Conservation (phyloP, 2,113 vertebrate species). For the Poeciliopsis occidentalis region DNA sequence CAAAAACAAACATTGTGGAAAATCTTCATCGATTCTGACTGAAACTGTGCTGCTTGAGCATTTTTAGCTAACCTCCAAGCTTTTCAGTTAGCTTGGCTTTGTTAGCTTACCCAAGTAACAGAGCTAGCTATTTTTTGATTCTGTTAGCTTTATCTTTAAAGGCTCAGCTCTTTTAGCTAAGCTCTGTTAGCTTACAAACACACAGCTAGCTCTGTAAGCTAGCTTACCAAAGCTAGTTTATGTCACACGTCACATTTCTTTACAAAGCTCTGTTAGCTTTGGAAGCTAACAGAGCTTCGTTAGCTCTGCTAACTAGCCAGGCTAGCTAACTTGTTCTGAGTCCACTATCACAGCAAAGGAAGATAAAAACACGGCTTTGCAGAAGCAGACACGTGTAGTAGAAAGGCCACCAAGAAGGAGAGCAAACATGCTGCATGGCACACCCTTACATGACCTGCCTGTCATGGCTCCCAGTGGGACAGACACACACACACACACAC, state of each 20-base stretch:
- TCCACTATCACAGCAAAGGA: neutral
- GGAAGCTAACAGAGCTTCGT: too few species aligned
- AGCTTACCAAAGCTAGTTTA: too few species aligned
- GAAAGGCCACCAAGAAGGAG: neutral
- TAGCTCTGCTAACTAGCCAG: neutral
- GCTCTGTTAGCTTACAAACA: too few species aligned
- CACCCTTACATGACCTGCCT: conserved; percentile 18
- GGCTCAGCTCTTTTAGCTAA: too few species aligned
- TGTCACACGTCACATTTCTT: too few species aligned
- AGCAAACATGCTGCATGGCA: neutral
- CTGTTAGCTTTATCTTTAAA: too few species aligned
- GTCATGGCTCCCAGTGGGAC: conserved; percentile 21
- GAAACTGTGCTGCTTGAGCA: neutral
- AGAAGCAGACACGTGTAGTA: too few species aligned
- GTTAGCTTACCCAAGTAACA: neutral
- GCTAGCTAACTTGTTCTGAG: neutral
- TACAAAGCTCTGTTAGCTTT: too few species aligned
- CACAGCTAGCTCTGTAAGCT: too few species aligned
- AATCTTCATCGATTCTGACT: neutral
- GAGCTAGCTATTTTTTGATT: too few species aligned
- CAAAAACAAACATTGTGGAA: neutral
- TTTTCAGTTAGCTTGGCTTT: neutral
- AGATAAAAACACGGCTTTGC: neutral
- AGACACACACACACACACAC: conserved; percentile 24
- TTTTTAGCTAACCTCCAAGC: neutral